phyloP scores from a whole-genome alignment of 1,140 invertebrate genomes.

The Myzus persicae region DNA sequence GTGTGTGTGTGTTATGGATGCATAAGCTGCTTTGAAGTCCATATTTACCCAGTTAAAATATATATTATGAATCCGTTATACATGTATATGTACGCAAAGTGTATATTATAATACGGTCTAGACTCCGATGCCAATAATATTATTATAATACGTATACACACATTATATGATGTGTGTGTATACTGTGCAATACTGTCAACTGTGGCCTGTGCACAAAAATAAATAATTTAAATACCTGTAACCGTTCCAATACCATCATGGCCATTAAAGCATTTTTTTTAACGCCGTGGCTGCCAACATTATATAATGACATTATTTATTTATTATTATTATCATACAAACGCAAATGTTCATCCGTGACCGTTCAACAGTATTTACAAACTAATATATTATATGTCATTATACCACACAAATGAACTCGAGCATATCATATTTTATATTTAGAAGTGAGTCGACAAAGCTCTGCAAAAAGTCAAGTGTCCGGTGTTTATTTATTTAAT shows the following conservation, averaged over 20 bases:
- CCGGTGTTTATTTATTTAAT: no score
- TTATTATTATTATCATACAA: neutral
- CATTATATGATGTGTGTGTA: neutral
- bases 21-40: neutral
- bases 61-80: neutral
- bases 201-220: constrained; percentile 2
- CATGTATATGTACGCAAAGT: neutral
- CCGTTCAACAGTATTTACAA: neutral
- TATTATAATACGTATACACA: neutral
- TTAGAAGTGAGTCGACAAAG: neutral
- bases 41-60: constrained; percentile 8
- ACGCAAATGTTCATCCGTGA: neutral
- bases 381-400: neutral
- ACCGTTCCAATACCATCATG: neutral
- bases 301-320: neutral
- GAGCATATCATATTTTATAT: neutral
- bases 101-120: neutral
- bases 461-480: neutral
- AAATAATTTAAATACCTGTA: neutral
- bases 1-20: neutral
- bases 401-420: neutral
- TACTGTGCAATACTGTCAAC: neutral
- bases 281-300: neutral
- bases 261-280: neutral
- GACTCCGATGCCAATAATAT: neutral